Evolutionary conservation across 2,113 vertebrate genomes (phyloP).

Genomic region (Heterochromis multidens): DNA sequence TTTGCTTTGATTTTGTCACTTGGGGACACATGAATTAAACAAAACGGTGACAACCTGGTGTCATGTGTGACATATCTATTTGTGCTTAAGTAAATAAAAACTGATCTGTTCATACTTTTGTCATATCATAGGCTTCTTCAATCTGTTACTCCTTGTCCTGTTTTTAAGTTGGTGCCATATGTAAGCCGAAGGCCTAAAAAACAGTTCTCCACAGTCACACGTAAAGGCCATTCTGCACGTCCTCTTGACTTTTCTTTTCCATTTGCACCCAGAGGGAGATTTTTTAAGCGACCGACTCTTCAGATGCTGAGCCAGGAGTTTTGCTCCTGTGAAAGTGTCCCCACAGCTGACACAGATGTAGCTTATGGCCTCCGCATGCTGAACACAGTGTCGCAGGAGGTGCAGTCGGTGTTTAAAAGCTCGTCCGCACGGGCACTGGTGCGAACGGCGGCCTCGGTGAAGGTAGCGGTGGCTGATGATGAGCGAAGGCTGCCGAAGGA

Average conservation of each 20-base stretch:
- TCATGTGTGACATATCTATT: neutral
- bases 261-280: neutral
- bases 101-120: neutral
- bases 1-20: slow-evolving; percentile 2
- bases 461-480: slow-evolving; percentile 74
- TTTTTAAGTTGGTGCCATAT: slow-evolving; percentile 80
- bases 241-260: slow-evolving; percentile 7
- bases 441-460: slow-evolving; percentile 60
- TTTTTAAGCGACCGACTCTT: neutral
- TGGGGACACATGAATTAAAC: neutral
- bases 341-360: slow-evolving; percentile 77
- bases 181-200: slow-evolving; percentile 72
- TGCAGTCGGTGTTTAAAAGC: slow-evolving; percentile 70
- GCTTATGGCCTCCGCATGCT: slow-evolving; percentile 69
- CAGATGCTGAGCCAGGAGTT: slow-evolving; percentile 46
- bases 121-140: neutral
- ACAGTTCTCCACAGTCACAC: slow-evolving; percentile 74
- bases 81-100: neutral
- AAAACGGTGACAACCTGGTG: neutral
- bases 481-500: slow-evolving; percentile 68
- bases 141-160: neutral
- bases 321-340: slow-evolving; percentile 55
- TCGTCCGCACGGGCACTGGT: slow-evolving; percentile 76
- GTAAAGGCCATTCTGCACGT: slow-evolving; percentile 65
- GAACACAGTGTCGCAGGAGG: slow-evolving; percentile 77